Evolutionary conservation across 2,113 vertebrate genomes (phyloP).

Genomic region (Reinhardtius hippoglossoides): DNA sequence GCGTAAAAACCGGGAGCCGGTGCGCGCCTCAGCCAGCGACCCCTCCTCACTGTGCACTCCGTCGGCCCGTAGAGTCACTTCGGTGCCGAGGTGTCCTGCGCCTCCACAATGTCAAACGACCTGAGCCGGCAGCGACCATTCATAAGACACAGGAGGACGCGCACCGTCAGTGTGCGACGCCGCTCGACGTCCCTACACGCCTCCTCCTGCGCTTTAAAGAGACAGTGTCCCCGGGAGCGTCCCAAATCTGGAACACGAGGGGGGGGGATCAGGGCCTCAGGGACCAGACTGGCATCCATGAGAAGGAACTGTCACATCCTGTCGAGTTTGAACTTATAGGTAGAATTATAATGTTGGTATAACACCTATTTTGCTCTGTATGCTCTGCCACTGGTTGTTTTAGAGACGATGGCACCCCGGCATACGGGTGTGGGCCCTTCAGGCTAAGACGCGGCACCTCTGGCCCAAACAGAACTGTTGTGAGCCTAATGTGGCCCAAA

Average conservation of each 20-base stretch:
- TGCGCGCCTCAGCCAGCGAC: conserved; percentile 15
- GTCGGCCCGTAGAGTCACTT: neutral
- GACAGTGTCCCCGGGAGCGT: conserved; percentile 47
- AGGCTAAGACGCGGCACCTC: too few species aligned
- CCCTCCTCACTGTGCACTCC: too few species aligned
- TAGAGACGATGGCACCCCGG: too few species aligned
- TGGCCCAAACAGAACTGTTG: too few species aligned
- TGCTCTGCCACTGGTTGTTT: too few species aligned
- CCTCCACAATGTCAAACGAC: conserved; percentile 64
- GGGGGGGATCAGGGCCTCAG: neutral
- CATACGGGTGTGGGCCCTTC: too few species aligned
- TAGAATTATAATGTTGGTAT: too few species aligned
- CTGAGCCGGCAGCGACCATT: conserved; percentile 27
- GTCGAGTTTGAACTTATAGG: too few species aligned
- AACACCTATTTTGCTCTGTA: too few species aligned
- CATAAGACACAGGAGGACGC: conserved; percentile 34
- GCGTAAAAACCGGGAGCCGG: conserved; percentile 14
- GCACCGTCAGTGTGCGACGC: conserved; percentile 19
- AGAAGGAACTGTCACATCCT: too few species aligned
- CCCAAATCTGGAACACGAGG: neutral
- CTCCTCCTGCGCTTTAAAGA: conserved; percentile 74
- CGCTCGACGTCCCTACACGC: conserved; percentile 64
- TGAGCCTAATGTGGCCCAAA: too few species aligned
- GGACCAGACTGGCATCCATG: neutral
- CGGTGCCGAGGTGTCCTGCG: conserved; percentile 12